Evolutionary conservation across 2,113 vertebrate genomes (phyloP).

Genomic region (Aythya baeri): DNA sequence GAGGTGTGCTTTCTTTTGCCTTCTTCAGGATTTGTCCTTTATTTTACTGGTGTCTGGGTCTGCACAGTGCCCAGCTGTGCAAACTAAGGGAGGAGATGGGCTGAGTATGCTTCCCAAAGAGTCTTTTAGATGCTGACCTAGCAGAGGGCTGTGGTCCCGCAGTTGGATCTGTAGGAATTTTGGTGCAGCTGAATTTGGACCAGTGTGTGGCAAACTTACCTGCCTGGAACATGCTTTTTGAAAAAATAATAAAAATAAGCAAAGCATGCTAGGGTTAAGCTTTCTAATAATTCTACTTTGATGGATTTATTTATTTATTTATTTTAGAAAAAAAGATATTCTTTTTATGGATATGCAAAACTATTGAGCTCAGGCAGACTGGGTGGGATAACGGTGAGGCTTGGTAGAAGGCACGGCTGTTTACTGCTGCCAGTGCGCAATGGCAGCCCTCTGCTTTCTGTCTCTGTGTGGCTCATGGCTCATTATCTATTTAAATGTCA

Average conservation of each 20-base stretch:
- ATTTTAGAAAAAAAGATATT: background rate
- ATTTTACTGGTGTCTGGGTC: background rate
- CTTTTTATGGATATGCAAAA: background rate
- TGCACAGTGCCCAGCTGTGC: background rate
- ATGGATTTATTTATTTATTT: background rate
- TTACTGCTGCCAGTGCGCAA: background rate
- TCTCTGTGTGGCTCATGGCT: background rate
- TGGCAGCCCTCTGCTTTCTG: background rate
- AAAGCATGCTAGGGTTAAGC: background rate
- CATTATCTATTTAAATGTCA: background rate
- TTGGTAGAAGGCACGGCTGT: background rate
- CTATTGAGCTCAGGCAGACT: background rate
- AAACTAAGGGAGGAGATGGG: background rate
- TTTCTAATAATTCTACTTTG: background rate
- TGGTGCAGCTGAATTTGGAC: background rate
- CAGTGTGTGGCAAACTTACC: rapidly evolving
- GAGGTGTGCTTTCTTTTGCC: background rate
- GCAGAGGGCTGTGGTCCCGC: background rate
- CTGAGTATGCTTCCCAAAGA: background rate
- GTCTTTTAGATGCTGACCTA: background rate
- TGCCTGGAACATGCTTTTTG: background rate
- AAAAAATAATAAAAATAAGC: no score
- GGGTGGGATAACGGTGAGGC: background rate
- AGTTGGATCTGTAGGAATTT: background rate
- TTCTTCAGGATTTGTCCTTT: background rate